Evolutionary conservation across 37 sponge, comb jelly and placozoan species (phyloP).

Genomic region (Aplysina aerophoba): DNA sequence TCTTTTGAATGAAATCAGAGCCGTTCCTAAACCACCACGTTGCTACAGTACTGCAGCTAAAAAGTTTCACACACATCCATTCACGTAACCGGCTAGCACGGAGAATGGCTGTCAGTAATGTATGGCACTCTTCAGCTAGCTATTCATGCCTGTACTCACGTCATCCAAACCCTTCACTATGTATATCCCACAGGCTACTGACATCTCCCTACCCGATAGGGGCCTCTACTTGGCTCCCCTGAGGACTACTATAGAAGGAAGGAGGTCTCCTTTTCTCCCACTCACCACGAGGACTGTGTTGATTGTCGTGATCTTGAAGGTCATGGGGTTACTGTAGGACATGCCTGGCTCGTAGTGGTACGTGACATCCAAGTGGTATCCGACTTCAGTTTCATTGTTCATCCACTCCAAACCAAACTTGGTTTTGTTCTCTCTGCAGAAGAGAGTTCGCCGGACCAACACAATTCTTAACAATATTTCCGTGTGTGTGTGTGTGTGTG

Average conservation of each 20-base stretch:
- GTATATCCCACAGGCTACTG: no score
- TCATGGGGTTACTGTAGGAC: slow-evolving; percentile 40
- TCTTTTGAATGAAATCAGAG: no score
- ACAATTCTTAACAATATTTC: neutral
- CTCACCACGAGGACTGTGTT: slow-evolving; percentile 75
- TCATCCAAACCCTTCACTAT: no score
- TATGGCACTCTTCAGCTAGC: no score
- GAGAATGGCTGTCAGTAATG: no score
- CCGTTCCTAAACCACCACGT: no score
- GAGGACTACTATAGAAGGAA: neutral
- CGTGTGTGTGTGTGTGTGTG: slow-evolving; percentile 15
- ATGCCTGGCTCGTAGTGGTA: slow-evolving; percentile 53
- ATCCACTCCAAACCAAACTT: slow-evolving; percentile 64
- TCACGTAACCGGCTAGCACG: neutral
- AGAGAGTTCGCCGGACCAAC: no score
- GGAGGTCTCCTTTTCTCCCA: neutral
- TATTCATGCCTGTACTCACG: no score
- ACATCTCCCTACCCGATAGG: no score
- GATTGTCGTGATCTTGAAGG: slow-evolving; percentile 42
- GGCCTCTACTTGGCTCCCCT: neutral
- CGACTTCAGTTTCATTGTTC: slow-evolving; percentile 53
- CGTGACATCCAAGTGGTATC: slow-evolving; percentile 42
- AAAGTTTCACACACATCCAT: slow-evolving; percentile 20
- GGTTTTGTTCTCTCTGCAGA: slow-evolving; percentile 61
- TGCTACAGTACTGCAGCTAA: slow-evolving; percentile 4